Conservation (phyloP, 2,888 invertebrate species). For the Drosophila vallismaia region DNA sequence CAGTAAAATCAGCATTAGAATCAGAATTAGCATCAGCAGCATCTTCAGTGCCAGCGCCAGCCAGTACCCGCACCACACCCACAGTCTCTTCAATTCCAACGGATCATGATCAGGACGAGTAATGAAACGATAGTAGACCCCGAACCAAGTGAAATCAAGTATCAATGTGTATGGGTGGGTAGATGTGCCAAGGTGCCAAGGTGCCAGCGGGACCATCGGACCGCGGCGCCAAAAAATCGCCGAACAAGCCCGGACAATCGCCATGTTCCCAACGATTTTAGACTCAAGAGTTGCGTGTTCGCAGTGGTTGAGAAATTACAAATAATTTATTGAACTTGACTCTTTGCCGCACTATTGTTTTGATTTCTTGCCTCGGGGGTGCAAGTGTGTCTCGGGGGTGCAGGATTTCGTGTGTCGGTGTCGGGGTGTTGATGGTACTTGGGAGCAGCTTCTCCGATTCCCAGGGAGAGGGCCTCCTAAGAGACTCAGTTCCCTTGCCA, state of each 20-base stretch:
- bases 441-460: too few species aligned
- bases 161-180: constrained; percentile 1
- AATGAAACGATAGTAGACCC: too few species aligned
- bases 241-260: too few species aligned
- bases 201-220: too few species aligned
- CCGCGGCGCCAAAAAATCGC: too few species aligned
- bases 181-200: neutral
- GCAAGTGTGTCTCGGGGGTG: constrained; percentile 5
- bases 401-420: too few species aligned
- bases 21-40: neutral
- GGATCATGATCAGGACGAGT: neutral
- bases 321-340: constrained; percentile 72
- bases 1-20: neutral
- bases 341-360: constrained; percentile 42
- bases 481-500: neutral
- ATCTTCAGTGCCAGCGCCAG: neutral
- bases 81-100: neutral
- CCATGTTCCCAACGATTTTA: neutral
- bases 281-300: neutral
- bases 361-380: neutral
- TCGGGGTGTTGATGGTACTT: too few species aligned
- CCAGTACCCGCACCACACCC: neutral
- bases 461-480: too few species aligned
- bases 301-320: constrained; percentile 54
- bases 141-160: constrained; percentile 1